A percentile compares a stretch with the other conserved stretches of the same genome.
These are phyloP conservation scores for Ceratosolen fusciceps DNA, from an alignment of 1,140 invertebrate genomes.

Conservation along the genomic window DNA sequence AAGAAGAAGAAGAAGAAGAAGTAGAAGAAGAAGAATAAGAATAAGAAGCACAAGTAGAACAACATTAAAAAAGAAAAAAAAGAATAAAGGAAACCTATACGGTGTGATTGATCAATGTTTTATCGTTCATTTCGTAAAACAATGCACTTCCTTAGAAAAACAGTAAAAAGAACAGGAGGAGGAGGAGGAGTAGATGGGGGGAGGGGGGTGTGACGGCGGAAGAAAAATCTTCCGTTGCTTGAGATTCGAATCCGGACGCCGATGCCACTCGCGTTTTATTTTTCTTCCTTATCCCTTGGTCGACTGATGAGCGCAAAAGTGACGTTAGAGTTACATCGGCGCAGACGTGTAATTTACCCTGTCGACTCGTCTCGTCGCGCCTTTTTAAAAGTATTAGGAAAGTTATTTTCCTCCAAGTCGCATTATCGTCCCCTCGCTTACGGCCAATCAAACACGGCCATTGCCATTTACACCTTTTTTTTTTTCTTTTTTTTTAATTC, in stretches of 20 bases:
- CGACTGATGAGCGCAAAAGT: slow-evolving; percentile 27
- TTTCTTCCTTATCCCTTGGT: slow-evolving; percentile 24
- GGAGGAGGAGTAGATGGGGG: no score
- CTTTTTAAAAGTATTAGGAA: not conserved
- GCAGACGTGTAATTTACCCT: slow-evolving; percentile 19
- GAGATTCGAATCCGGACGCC: slow-evolving; percentile 28
- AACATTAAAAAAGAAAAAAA: no score
- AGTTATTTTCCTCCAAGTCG: slow-evolving; percentile 1
- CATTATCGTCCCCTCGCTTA: not conserved
- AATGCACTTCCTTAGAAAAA: not conserved
- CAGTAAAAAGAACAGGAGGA: no score
- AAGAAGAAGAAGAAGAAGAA: no score
- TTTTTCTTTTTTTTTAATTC: no score
- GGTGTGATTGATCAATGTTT: not conserved
- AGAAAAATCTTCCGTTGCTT: slow-evolving; percentile 44
- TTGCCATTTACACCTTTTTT: no score
- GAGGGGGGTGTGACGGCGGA: no score
- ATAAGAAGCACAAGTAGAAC: no score
- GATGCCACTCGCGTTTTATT: slow-evolving; percentile 14
- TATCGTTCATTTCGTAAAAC: not conserved
- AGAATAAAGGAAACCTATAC: not conserved
- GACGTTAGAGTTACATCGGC: slow-evolving; percentile 31
- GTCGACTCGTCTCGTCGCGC: slow-evolving; percentile 21
- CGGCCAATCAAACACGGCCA: no score
- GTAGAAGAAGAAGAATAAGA: no score